Conservation (phyloP, 2,888 invertebrate genomes). For the Chrysodeixis includens region DNA sequence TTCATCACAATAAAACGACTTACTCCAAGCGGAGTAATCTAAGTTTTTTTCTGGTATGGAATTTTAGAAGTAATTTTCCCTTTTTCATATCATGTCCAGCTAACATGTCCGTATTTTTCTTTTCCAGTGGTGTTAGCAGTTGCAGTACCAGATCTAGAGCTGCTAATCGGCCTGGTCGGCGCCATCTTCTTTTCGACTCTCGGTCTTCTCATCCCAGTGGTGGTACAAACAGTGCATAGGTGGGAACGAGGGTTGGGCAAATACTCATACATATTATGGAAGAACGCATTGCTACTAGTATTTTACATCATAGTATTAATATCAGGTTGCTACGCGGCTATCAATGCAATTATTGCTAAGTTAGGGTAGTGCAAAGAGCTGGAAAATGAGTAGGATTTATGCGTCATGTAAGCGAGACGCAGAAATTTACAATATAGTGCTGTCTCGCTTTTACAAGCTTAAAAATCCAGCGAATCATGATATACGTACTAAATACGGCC, state of each 20-base stretch:
- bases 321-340: constrained; percentile 77
- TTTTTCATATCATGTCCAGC: too few relatives aligned
- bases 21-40: too few relatives aligned
- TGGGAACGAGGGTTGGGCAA: constrained; percentile 91
- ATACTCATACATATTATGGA: constrained; percentile 91
- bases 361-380: constrained; percentile 33
- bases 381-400: neutral
- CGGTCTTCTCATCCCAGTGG: constrained; percentile 93
- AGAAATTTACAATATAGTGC: too few relatives aligned
- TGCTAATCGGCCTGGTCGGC: constrained; percentile 96
- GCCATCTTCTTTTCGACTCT: constrained; percentile 93
- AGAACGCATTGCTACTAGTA: constrained; percentile 87
- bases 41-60: too few relatives aligned
- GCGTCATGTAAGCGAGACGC: neutral
- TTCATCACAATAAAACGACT: too few relatives aligned
- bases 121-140: constrained; percentile 92
- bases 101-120: too few relatives aligned
- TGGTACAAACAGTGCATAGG: constrained; percentile 92
- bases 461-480: too few relatives aligned
- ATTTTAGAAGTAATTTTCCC: too few relatives aligned
- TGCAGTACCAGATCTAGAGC: constrained; percentile 94
- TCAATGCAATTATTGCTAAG: constrained; percentile 69
- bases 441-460: too few relatives aligned
- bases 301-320: constrained; percentile 76
- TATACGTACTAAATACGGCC: too few relatives aligned